phyloP scores from a whole-genome alignment of 2,888 invertebrate genomes.

The Erannis defoliaria region DNA sequence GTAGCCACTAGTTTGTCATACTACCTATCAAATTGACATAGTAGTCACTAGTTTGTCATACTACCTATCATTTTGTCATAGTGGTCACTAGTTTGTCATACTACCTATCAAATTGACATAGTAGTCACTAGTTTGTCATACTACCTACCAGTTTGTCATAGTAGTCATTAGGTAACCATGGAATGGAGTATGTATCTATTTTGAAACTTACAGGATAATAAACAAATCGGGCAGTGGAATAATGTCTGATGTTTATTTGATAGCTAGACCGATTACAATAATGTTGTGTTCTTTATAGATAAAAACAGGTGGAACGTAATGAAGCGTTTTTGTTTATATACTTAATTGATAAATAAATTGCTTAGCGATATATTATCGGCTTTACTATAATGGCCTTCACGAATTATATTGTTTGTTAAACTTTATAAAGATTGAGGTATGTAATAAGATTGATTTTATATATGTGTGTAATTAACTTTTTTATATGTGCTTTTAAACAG shows the following conservation, averaged over 20 bases:
- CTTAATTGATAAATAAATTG: slow-evolving; percentile 10
- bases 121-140: no score
- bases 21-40: no score
- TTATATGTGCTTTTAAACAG: no score
- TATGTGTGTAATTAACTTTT: background rate
- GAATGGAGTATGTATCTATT: background rate
- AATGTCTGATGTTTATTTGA: slow-evolving; percentile 17
- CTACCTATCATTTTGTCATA: no score
- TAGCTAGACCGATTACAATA: slow-evolving; percentile 40
- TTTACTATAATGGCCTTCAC: slow-evolving; percentile 2
- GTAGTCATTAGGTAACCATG: background rate
- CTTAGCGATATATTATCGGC: slow-evolving; percentile 3
- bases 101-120: no score
- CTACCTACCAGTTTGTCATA: no score
- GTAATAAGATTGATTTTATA: background rate
- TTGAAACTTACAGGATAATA: slow-evolving; percentile 9
- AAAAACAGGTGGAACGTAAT: slow-evolving; percentile 43
- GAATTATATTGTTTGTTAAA: slow-evolving; percentile 3
- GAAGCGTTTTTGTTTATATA: slow-evolving; percentile 12
- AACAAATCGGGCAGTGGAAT: slow-evolving; percentile 34
- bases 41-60: no score
- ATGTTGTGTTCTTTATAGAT: slow-evolving; percentile 44
- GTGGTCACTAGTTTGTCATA: no score
- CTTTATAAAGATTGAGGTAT: slow-evolving; percentile 1
- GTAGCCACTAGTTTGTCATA: no score